These are phyloP conservation scores for Drosophila neutralis DNA, from an alignment of 2,888 invertebrate genomes.

Conservation along the genomic window DNA sequence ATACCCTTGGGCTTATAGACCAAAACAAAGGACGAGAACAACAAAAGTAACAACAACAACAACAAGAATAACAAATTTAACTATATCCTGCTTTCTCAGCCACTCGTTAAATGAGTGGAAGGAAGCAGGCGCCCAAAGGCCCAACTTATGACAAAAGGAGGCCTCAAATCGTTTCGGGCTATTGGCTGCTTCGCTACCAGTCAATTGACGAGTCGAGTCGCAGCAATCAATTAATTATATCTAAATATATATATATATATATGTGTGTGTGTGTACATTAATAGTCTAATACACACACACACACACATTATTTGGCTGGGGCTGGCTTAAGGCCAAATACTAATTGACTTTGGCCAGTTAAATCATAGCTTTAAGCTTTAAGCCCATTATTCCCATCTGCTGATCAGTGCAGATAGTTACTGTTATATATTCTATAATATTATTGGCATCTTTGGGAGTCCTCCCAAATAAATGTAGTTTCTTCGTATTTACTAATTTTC, in stretches of 20 bases:
- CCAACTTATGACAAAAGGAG: conserved; percentile 22
- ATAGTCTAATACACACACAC: not conserved
- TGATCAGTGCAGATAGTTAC: not conserved
- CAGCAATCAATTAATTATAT: conserved; percentile 39
- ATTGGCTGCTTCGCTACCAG: conserved; percentile 12
- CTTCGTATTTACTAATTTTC: not conserved
- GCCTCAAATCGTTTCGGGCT: conserved; percentile 22
- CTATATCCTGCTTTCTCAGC: conserved; percentile 5
- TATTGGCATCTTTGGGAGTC: not conserved
- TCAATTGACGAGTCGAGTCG: conserved; percentile 36
- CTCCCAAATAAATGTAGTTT: not conserved
- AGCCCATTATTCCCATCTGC: not conserved
- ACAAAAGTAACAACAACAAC: conserved; percentile 4
- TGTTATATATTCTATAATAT: not conserved
- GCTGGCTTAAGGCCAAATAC: not conserved
- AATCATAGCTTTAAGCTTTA: not conserved
- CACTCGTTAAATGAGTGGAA: conserved; percentile 37
- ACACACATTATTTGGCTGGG: not conserved
- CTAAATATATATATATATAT: not conserved
- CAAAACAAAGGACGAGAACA: conserved; percentile 30
- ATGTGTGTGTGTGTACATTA: not conserved
- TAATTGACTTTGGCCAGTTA: conserved; percentile 1
- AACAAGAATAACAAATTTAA: conserved; percentile 9
- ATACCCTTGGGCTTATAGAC: conserved; percentile 67
- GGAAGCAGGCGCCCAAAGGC: not conserved